Percentiles rank a stretch among this genome's conserved stretches.
These are phyloP conservation scores for Drosophila diplacantha DNA, from an alignment of 2,888 invertebrate genomes.

Conservation along the genomic window DNA sequence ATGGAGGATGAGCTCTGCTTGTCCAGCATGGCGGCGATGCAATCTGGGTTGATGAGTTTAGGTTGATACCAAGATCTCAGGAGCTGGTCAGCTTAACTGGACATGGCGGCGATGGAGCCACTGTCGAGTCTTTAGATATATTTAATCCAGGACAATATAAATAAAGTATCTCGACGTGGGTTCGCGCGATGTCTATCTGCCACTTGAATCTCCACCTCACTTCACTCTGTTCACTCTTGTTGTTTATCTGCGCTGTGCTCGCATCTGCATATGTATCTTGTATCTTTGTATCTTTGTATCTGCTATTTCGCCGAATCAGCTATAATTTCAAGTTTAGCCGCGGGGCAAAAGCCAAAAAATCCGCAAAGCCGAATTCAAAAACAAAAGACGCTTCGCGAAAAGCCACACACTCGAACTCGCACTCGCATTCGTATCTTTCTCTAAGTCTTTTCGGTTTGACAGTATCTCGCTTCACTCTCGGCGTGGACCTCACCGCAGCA, in stretches of 20 bases:
- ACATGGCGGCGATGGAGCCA: constrained; percentile 29
- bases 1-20: constrained; percentile 58
- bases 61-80: background rate
- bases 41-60: background rate
- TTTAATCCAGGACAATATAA: constrained; percentile 76
- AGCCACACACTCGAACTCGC: constrained; percentile 26
- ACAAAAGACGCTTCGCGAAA: constrained; percentile 45
- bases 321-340: constrained; percentile 71
- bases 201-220: constrained; percentile 16
- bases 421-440: constrained; percentile 12
- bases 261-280: constrained; percentile 42
- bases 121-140: constrained; percentile 71
- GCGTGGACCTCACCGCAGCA: constrained; percentile 50
- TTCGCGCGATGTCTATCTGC: constrained; percentile 24
- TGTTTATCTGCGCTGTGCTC: constrained; percentile 11
- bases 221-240: constrained; percentile 10
- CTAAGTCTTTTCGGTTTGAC: constrained; percentile 3
- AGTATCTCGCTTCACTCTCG: constrained; percentile 15
- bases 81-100: constrained; percentile 24
- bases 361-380: constrained; percentile 43
- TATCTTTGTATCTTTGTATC: constrained; percentile 6
- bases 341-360: constrained; percentile 37
- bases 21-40: constrained; percentile 69
- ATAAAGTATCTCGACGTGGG: constrained; percentile 69
- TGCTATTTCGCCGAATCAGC: constrained; percentile 66